Percentiles rank a stretch among this genome's conserved stretches.
These are phyloP conservation scores for Metaphire vulgaris DNA, from an alignment of 1,140 invertebrate species.

Conservation along the genomic window DNA sequence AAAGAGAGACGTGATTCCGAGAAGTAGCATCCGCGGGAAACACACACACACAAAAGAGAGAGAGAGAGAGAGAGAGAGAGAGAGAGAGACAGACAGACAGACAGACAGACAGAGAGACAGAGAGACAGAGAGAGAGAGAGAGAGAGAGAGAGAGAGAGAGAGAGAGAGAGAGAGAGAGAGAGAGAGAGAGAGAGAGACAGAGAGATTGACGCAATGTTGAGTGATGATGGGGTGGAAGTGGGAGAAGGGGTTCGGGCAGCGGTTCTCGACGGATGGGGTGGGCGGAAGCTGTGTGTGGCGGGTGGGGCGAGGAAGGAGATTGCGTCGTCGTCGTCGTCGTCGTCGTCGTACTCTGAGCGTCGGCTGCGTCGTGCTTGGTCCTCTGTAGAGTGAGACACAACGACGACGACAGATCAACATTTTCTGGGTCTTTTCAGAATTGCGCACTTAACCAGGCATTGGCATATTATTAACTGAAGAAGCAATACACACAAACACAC, in stretches of 20 bases:
- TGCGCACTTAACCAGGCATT: too few relatives aligned
- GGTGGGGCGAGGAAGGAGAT: not conserved
- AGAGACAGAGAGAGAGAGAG: constrained; percentile 22
- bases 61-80: constrained; percentile 46
- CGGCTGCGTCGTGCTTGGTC: too few relatives aligned
- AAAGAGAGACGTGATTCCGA: not conserved
- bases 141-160: constrained; percentile 22
- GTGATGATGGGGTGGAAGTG: not conserved
- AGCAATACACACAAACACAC: not conserved
- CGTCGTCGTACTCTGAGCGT: too few relatives aligned
- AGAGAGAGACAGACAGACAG: not conserved
- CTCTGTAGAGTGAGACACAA: too few relatives aligned
- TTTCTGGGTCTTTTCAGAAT: too few relatives aligned
- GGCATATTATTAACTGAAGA: not conserved
- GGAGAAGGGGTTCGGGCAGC: not conserved
- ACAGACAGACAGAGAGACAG: not conserved
- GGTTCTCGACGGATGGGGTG: not conserved
- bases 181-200: constrained; percentile 17
- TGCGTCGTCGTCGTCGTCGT: too few relatives aligned
- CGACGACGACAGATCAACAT: too few relatives aligned
- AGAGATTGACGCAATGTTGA: constrained; percentile 1
- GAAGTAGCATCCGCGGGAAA: not conserved
- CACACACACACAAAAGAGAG: constrained; percentile 1
- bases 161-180: constrained; percentile 21
- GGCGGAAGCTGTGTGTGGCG: not conserved